Base-by-base conservation (phyloP, 2,797 vertebrate species). In the Protosalanx chinensis region DNA sequence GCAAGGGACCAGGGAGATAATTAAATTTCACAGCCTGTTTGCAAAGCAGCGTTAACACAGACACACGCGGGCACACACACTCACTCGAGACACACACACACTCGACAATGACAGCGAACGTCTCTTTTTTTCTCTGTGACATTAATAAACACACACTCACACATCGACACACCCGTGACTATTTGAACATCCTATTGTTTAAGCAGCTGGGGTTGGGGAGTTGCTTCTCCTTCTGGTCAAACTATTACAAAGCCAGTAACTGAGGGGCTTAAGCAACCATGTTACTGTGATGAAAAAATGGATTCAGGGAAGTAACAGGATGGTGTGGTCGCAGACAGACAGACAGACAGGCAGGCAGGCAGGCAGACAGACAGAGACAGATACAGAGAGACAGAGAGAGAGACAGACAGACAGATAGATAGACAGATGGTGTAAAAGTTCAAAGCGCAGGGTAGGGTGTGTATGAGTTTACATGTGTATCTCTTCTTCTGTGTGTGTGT, bases 1-100 rank as follows among this genome's bases (percentile, higher is more conserved):
- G 89, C 89, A 88, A 90, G 90, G 87, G 90, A 92, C 88, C 90
- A 85, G 84, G 90, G 88, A 91, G 90, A 92, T 92, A 93, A 93
- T 93, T 92, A 92, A 92, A 93, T 93, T 93, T 93, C 91, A 92
- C 92, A 92, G 92, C 88, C 90, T 91, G 92, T 91, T 91, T 91
- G 89, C 64, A 71, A 71, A 30, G n/a, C 58, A 49, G 20, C 70
- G 7, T 67, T 72, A 10, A 27, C 60, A 37, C 10, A 64, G 51
- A 70, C 41, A 60, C 51, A 81, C 49, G 35, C 32, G 64, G 65
- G 59, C 64, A 72, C 65, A 68, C 67, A 20, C 68, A 41, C 64
- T 35, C 67, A 68, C 79, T 8, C 4, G 16, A 59, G 37, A 82
- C 76, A 80, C 77, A 81, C 81, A 74, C 68, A 70, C 71, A 64